Conservation (phyloP, 2,113 vertebrate species). For the Progne subis region DNA sequence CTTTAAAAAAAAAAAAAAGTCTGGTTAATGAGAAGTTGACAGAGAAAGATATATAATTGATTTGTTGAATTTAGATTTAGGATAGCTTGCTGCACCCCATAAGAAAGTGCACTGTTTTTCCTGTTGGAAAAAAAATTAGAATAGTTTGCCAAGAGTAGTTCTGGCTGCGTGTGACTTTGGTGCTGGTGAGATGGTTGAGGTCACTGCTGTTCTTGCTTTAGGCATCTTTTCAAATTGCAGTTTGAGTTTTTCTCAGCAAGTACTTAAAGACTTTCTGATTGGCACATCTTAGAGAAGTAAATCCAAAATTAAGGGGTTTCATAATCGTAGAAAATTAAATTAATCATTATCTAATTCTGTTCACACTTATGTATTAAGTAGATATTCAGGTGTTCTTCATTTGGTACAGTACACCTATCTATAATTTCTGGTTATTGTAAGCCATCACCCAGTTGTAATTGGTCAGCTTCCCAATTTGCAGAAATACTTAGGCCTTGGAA, state of each 20-base stretch:
- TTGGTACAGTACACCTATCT: neutral
- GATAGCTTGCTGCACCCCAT: neutral
- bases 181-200: neutral
- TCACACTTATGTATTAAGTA: neutral
- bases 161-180: neutral
- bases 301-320: neutral
- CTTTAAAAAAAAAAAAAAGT: neutral
- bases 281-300: neutral
- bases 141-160: neutral
- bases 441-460: neutral
- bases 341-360: neutral
- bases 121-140: neutral
- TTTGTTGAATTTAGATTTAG: neutral
- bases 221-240: neutral
- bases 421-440: neutral
- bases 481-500: neutral
- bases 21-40: neutral
- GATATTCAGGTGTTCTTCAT: neutral
- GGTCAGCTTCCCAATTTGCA: neutral
- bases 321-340: neutral
- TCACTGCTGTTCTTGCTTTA: neutral
- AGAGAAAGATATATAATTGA: neutral
- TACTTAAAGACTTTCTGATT: neutral
- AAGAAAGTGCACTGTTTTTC: neutral
- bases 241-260: neutral